phyloP scores from a whole-genome alignment of 2,113 vertebrate species.

The Bettongia penicillata region DNA sequence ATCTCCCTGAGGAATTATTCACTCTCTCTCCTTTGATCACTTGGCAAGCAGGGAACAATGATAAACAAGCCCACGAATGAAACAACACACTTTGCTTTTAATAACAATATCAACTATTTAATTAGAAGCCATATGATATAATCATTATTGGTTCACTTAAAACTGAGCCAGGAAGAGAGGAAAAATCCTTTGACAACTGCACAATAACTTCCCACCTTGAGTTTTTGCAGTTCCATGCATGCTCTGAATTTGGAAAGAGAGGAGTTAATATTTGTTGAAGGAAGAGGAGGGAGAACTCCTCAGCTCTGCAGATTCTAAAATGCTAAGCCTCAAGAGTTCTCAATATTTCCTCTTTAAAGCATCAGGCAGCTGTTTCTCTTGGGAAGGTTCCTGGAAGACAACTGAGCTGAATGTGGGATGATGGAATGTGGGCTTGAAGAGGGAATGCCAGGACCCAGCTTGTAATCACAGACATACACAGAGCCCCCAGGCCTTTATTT shows the following conservation, averaged over 20 bases:
- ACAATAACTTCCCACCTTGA: not conserved
- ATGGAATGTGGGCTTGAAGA: slow-evolving; percentile 79
- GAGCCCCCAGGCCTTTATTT: slow-evolving; percentile 45
- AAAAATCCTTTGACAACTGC: not conserved
- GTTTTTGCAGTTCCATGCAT: not conserved
- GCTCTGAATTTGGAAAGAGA: slow-evolving; percentile 58
- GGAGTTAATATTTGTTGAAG: slow-evolving; percentile 63
- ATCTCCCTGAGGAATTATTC: not conserved
- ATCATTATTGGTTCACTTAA: not conserved
- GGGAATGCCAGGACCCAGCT: slow-evolving; percentile 59
- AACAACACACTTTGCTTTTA: not conserved
- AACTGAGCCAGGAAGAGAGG: not conserved
- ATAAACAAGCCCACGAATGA: not conserved
- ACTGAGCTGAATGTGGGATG: slow-evolving; percentile 77
- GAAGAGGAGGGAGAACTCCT: slow-evolving; percentile 69
- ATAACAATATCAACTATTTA: not conserved
- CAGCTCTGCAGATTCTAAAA: slow-evolving; percentile 68
- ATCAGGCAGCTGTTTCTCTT: slow-evolving; percentile 81
- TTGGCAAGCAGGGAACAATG: not conserved
- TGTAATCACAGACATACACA: slow-evolving; percentile 53
- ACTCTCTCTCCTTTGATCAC: not conserved
- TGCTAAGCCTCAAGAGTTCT: slow-evolving; percentile 68
- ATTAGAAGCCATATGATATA: not conserved
- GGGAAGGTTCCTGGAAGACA: slow-evolving; percentile 82
- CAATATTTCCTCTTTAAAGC: slow-evolving; percentile 76